These are phyloP conservation scores for Plumapathes pennacea DNA, from an alignment of 92 coral and sea anemone species.

Conservation along the genomic window DNA sequence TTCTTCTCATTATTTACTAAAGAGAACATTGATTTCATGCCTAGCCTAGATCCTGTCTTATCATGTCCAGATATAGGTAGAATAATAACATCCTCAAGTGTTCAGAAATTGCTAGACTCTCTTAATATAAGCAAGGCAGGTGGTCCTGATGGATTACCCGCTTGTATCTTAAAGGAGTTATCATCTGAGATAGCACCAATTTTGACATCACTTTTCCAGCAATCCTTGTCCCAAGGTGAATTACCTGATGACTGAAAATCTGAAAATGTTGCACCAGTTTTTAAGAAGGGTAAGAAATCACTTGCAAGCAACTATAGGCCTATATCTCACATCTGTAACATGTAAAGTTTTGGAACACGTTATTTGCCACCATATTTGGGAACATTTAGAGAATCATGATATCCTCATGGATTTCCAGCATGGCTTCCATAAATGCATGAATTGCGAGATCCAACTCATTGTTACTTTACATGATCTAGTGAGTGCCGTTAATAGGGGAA, in stretches of 20 bases:
- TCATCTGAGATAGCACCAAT: conserved; percentile 4
- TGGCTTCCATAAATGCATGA: conserved; percentile 26
- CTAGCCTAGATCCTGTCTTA: conserved; percentile 2
- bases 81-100: conserved; percentile 19
- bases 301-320: conserved; percentile 4
- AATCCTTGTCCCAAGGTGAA: no score
- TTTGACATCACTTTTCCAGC: no score
- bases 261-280: conserved; percentile 21
- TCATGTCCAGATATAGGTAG: conserved; percentile 1
- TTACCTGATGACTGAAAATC: conserved; percentile 1
- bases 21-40: background rate
- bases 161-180: conserved; percentile 18
- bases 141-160: conserved; percentile 26
- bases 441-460: conserved; percentile 23
- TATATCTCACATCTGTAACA: conserved; percentile 16
- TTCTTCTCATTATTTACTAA: conserved; percentile 7
- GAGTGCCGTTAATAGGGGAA: conserved; percentile 9
- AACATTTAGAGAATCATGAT: conserved; percentile 29
- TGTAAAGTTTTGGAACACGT: conserved; percentile 21
- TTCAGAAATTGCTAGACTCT: conserved; percentile 28
- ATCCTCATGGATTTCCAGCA: conserved; percentile 32
- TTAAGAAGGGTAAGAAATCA: conserved; percentile 19
- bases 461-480: conserved; percentile 24
- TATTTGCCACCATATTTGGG: conserved; percentile 30
- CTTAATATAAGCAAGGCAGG: conserved; percentile 37